These are phyloP conservation scores for Catocala sponsa DNA, from an alignment of 2,888 invertebrate genomes.

Conservation along the genomic window DNA sequence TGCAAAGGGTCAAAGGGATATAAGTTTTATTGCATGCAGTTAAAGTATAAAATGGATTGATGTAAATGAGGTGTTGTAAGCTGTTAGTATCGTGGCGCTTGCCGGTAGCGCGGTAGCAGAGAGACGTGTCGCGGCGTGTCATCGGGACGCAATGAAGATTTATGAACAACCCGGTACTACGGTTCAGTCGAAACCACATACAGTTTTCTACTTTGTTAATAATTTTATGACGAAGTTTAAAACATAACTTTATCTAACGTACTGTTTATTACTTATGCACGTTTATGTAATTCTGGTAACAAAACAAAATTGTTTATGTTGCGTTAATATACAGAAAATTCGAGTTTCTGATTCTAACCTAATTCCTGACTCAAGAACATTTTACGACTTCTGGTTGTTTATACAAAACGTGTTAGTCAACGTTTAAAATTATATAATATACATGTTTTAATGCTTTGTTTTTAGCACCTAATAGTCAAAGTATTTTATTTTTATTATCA, in stretches of 20 bases:
- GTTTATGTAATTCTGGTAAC: constrained; percentile 45
- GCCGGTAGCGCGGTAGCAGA: constrained; percentile 82
- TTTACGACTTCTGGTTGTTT: constrained; percentile 38
- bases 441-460: constrained; percentile 2
- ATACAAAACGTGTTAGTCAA: constrained; percentile 21
- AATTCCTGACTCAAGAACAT: constrained; percentile 38
- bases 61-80: constrained; percentile 53
- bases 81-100: constrained; percentile 56
- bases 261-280: constrained; percentile 51
- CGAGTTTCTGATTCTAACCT: constrained; percentile 38
- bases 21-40: constrained; percentile 29
- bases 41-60: constrained; percentile 53
- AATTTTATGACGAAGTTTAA: constrained; percentile 64
- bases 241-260: constrained; percentile 53
- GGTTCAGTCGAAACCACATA: constrained; percentile 73
- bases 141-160: constrained; percentile 88
- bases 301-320: constrained; percentile 48
- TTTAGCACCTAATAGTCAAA: constrained; percentile 9
- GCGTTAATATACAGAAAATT: constrained; percentile 36
- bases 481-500: constrained; percentile 8
- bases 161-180: constrained; percentile 82
- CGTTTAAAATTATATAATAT: constrained; percentile 23
- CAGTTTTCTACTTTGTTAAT: constrained; percentile 72
- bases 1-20: constrained; percentile 17
- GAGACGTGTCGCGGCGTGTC: constrained; percentile 87